Percentiles rank a stretch among this genome's conserved stretches.
These are phyloP conservation scores for Myzus persicae DNA, from an alignment of 1,140 invertebrate species.

Conservation along the genomic window DNA sequence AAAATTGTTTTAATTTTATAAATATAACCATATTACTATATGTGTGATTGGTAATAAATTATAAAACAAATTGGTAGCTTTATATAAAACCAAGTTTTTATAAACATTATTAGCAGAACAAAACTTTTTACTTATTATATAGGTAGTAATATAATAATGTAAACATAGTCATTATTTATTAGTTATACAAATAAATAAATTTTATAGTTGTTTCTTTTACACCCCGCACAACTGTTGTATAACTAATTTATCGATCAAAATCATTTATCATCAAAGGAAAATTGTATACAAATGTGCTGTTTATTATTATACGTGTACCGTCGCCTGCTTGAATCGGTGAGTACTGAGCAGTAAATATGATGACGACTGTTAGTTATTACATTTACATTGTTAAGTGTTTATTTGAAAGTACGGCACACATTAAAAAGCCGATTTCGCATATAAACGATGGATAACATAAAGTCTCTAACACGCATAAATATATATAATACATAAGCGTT, in stretches of 20 bases:
- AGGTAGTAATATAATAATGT: no score
- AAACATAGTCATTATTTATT: no score
- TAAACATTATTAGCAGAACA: no score
- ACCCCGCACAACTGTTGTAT: neutral
- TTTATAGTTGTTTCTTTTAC: neutral
- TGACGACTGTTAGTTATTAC: neutral
- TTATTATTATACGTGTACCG: neutral
- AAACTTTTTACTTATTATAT: no score
- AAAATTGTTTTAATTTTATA: neutral
- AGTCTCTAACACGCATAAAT: neutral
- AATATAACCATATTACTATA: neutral
- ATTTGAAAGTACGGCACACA: neutral
- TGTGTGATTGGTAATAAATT: no score
- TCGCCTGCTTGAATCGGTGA: neutral
- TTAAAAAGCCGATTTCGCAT: constrained; percentile 7
- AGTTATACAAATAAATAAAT: neutral
- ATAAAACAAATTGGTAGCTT: no score
- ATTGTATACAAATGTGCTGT: neutral
- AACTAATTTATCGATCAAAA: neutral
- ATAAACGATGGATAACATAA: constrained; percentile 31
- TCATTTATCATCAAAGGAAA: neutral
- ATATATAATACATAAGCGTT: neutral
- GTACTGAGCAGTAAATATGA: neutral
- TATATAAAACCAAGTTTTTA: no score
- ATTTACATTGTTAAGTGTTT: constrained; percentile 17